Conservation (phyloP, 2,888 invertebrate species). For the Tetrapedia diversipes region DNA sequence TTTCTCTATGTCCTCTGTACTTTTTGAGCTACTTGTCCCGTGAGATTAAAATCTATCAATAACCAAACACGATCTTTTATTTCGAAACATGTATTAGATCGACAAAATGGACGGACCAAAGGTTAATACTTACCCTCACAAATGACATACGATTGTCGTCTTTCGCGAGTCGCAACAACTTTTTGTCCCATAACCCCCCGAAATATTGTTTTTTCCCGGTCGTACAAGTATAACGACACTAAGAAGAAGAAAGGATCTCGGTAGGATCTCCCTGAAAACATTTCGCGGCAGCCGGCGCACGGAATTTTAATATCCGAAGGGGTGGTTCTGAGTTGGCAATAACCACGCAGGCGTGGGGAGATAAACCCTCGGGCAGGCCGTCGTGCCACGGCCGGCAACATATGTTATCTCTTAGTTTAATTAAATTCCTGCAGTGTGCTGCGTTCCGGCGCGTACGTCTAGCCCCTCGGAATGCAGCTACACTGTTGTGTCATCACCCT, state of each 20-base stretch:
- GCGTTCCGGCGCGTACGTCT: constrained; percentile 68
- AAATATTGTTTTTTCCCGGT: neutral
- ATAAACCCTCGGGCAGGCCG: constrained; percentile 64
- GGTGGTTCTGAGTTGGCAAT: constrained; percentile 78
- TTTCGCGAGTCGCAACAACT: neutral
- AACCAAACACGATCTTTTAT: no score
- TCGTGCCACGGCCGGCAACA: constrained; percentile 78
- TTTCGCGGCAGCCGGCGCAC: constrained; percentile 71
- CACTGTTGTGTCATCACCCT: constrained; percentile 68
- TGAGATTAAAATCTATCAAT: no score
- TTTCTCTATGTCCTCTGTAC: no score
- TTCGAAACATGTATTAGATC: no score
- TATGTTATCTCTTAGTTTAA: constrained; percentile 85
- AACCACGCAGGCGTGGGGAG: constrained; percentile 74
- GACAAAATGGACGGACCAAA: no score
- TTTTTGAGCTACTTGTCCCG: no score
- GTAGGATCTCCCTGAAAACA: constrained; percentile 49
- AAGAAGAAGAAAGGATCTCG: constrained; percentile 32
- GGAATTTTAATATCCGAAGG: constrained; percentile 82
- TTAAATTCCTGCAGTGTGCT: constrained; percentile 85
- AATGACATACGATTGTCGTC: no score
- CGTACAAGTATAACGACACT: constrained; percentile 20
- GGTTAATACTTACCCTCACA: no score
- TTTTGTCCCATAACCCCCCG: neutral
- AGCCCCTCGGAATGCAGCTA: constrained; percentile 75